Evolutionary conservation across 2,888 invertebrate species (phyloP), one percentile per base, ranked within the genome.

Genomic region (Eudemis profundana): DNA sequence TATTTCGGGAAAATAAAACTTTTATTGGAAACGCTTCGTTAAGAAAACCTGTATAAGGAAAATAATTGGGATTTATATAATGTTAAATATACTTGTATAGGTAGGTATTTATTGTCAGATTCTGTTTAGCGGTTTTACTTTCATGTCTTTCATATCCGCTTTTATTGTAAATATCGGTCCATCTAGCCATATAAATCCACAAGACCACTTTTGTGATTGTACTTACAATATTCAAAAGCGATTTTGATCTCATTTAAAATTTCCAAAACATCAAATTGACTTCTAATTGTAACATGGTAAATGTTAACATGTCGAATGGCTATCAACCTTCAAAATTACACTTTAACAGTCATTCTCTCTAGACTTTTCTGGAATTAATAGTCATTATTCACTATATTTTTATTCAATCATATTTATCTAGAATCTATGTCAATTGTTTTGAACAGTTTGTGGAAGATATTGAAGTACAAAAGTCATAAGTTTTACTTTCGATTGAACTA

Each of bases 401-500:
- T 12, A 5, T 21, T 15, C 1, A 17, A 19, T 40, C 23, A 10
- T 21, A 10, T 27, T 27, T 54, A 2, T 54, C 27, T 5, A 27
- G 17, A 42, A 7, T 56, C 8, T 19, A 53, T 23, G n/a, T 5
- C n/a, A 17, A 56, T 27, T 29, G n/a, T 44, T 29, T 54, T 42
- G 42, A 61, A 49, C 27, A 27, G 17, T 17, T 49, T 10, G 10
- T 42, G 21, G 33, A 50, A 51, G 33, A 44, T 56, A 8, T 8
- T 29, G 29, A 44, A 44, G 51, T 61, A 61, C 33, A 51, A 51
- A 61, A 51, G 19, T 61, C 42, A 51, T 61, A 60, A 49, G 50
- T 21, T 61, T 61, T 12, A 21, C 29, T 29, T 23, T 51, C 51
- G 17, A 40, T 61, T 40, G 29, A 27, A 15, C 40, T n/a, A 40